Evolutionary conservation across 2,888 invertebrate species (phyloP), one percentile per base, ranked within the genome.

Genomic region (Patella ulyssiponensis): DNA sequence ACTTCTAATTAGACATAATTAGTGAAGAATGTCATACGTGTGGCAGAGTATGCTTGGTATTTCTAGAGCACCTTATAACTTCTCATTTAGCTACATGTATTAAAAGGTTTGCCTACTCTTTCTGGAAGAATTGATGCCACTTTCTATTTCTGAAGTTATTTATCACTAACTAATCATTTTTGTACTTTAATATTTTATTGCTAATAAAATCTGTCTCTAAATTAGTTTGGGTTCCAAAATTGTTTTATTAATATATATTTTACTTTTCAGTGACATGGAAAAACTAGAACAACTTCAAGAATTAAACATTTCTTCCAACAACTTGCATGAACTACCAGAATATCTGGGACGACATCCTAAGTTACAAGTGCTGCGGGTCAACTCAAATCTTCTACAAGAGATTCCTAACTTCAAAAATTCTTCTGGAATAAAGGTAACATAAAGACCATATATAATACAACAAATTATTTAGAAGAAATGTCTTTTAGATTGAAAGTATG

Each of bases 291-390:
- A 88, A 70, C 86, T 92, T 52, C 88, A 90, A 77, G 92, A 92
- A 79, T 76, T 92, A 44, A 92, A 92, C 80, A 80, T 92, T n/a
- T 92, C 92, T 17, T 90, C 90, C 14, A 93, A 93, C 82, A 86
- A 87, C 54, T 83, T 93, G 56, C 85, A 88, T 27, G 80, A 85
- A 56, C 84, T 93, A 15, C 92, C 92, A 3, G 79, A 86, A 20
- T 87, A 86, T 76, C 81, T 92, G 4, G 89, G 90, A 0, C 81
- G 85, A 4, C 89, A 92, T 75, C 84, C 90, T 17, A 88, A 91
- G 64, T 87, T 93, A 54, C 89, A 90, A 77, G 86, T 90, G 23
- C 87, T 93, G 27, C 77, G 92, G 53, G 91, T 90, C n/a, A 92
- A 93, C 84, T 91, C 92, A 23, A 93, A 93, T 84, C 83, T 87